phyloP scores from a whole-genome alignment of 2,797 vertebrate species.

The Sebastes kiyomatsui region DNA sequence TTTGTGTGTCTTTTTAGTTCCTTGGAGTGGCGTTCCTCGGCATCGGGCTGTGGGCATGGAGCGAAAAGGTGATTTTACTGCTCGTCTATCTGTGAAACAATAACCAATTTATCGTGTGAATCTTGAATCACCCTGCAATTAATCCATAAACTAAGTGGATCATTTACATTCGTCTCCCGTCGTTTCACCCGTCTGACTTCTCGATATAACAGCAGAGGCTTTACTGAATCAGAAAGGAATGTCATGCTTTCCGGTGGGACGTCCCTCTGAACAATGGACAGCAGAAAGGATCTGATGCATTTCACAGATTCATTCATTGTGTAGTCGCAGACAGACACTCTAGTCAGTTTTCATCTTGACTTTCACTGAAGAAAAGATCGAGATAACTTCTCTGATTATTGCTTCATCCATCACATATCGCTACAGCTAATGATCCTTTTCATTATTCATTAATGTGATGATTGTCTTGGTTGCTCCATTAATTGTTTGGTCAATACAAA shows the following conservation, averaged over 20 bases:
- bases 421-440: not conserved
- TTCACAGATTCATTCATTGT: constrained; percentile 56
- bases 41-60: constrained; percentile 98
- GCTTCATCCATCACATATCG: not conserved
- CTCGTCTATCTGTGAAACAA: not conserved
- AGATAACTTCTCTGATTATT: not conserved
- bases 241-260: constrained; percentile 61
- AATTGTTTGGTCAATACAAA: not conserved
- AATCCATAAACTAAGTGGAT: constrained; percentile 1
- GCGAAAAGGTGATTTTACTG: constrained; percentile 91
- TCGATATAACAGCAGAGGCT: constrained; percentile 19
- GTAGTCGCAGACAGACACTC: not conserved
- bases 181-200: constrained; percentile 5
- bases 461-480: too few relatives aligned
- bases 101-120: not conserved
- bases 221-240: constrained; percentile 69
- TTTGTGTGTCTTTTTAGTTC: constrained; percentile 82
- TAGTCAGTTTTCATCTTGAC: not conserved
- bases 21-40: constrained; percentile 96
- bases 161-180: constrained; percentile 3
- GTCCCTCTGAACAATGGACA: constrained; percentile 49
- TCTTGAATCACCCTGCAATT: not conserved
- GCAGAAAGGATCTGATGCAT: constrained; percentile 36
- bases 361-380: not conserved
- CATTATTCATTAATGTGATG: too few relatives aligned